phyloP scores from a whole-genome alignment of 2,797 vertebrate genomes.

The Lepus townsendii region DNA sequence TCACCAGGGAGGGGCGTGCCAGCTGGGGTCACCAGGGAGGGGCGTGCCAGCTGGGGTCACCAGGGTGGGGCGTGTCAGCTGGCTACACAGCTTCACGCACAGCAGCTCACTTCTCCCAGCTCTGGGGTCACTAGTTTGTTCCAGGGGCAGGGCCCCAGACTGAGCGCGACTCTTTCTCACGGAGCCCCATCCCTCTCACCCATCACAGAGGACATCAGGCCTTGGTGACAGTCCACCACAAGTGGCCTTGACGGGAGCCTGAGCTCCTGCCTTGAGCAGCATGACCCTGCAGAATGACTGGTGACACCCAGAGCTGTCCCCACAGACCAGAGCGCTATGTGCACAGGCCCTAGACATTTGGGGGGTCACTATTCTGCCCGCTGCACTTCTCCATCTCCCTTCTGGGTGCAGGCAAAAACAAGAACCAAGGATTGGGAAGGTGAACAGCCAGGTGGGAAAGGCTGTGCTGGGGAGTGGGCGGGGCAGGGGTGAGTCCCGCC shows the following conservation, averaged over 20 bases:
- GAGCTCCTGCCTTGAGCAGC: background rate
- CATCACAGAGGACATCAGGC: background rate
- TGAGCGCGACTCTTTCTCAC: background rate
- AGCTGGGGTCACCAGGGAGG: no score
- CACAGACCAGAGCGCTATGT: background rate
- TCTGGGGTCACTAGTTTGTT: no score
- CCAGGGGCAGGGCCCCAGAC: no score
- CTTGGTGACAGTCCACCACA: background rate
- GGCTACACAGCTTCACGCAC: no score
- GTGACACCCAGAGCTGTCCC: background rate
- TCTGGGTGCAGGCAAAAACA: no score
- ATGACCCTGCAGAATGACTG: background rate
- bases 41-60: no score
- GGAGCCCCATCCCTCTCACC: background rate
- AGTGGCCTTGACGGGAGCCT: background rate
- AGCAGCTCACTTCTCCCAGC: no score
- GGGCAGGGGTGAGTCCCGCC: no score
- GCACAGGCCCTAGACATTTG: background rate
- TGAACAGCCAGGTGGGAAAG: background rate
- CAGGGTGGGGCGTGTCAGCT: no score
- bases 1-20: no score
- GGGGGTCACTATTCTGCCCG: background rate
- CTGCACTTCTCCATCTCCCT: no score
- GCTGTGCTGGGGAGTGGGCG: background rate
- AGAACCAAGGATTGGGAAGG: background rate